phyloP scores from a whole-genome alignment of 1,140 invertebrate species.

The Tetranychus cinnabarinus region DNA sequence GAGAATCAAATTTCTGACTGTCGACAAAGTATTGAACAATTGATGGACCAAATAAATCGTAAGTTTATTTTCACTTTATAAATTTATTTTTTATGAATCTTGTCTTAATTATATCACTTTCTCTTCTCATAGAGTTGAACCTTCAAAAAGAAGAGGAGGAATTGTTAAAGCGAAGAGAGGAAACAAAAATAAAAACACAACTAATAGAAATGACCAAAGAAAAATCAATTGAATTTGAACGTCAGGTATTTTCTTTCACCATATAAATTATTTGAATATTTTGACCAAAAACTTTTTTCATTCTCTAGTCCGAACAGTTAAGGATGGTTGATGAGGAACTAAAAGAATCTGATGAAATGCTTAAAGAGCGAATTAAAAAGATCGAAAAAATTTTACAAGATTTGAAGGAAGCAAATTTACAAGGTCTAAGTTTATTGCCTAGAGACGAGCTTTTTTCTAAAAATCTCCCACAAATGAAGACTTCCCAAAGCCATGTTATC shows the following conservation, averaged over 20 bases:
- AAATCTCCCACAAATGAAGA: neutral
- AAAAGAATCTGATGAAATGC: neutral
- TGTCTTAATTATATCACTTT: no score
- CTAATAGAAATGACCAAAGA: neutral
- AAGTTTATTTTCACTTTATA: conserved; percentile 1
- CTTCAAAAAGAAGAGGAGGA: neutral
- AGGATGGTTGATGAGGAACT: neutral
- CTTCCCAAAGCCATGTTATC: no score
- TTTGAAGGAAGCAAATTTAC: neutral
- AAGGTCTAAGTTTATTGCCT: neutral
- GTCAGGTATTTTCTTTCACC: neutral
- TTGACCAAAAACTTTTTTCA: neutral
- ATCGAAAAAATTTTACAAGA: neutral
- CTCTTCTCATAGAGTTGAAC: neutral
- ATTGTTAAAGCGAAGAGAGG: neutral
- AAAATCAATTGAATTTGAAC: neutral
- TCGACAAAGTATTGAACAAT: conserved; percentile 45
- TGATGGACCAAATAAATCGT: conserved; percentile 17
- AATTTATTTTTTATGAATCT: neutral
- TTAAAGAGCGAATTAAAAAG: neutral
- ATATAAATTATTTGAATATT: neutral
- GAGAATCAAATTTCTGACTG: conserved; percentile 65
- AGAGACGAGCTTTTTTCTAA: neutral
- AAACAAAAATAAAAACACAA: neutral
- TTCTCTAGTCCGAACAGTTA: neutral